Evolutionary conservation across 2,113 vertebrate genomes (phyloP).

Genomic region (Acrocephalus kingi): DNA sequence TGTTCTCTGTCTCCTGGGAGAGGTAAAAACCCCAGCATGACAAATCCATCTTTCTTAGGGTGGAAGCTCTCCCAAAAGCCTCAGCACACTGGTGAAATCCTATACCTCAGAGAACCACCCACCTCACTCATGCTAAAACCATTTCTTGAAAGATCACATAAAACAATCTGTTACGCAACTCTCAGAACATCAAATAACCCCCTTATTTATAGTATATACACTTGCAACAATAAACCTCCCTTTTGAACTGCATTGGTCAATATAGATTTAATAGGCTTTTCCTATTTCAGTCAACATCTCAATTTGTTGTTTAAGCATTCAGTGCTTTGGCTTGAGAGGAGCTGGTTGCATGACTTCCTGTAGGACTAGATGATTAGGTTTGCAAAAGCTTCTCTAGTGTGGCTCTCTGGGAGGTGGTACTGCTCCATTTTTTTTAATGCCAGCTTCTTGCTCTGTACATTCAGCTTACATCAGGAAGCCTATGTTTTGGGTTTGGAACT

Average conservation of each 20-base stretch:
- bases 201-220: slow-evolving; percentile 57
- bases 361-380: not conserved
- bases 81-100: not conserved
- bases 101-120: slow-evolving; percentile 21
- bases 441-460: not conserved
- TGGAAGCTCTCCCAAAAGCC: not conserved
- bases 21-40: not conserved
- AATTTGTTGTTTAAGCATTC: slow-evolving; percentile 45
- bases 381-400: not conserved
- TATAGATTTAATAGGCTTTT: slow-evolving; percentile 28
- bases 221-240: slow-evolving; percentile 38
- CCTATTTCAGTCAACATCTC: slow-evolving; percentile 17
- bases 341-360: not conserved
- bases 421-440: not conserved
- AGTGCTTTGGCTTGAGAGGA: not conserved
- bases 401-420: not conserved
- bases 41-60: not conserved
- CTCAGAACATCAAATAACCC: slow-evolving; percentile 43
- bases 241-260: slow-evolving; percentile 36
- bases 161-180: slow-evolving; percentile 5
- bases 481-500: not conserved
- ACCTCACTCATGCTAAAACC: slow-evolving; percentile 38
- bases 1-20: not conserved
- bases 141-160: not conserved
- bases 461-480: not conserved